These are phyloP conservation scores for Corydoras sp. DNA, from an alignment of 2,113 vertebrate species.

Conservation along the genomic window DNA sequence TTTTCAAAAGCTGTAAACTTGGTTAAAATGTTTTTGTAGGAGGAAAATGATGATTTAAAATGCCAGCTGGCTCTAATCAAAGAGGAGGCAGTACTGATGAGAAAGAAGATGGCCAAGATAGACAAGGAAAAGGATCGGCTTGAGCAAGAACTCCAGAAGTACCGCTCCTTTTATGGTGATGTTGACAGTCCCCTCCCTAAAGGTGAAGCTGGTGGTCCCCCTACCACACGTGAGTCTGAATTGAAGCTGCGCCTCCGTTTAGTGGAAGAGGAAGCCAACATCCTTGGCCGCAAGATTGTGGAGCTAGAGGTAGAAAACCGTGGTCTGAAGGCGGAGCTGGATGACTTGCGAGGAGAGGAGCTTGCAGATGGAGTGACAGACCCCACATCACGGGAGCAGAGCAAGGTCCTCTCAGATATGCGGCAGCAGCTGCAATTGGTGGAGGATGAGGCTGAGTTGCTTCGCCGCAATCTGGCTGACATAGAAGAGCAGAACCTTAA, in stretches of 20 bases:
- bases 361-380: conserved; percentile 65
- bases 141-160: conserved; percentile 94
- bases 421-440: conserved; percentile 95
- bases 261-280: conserved; percentile 97
- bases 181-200: conserved; percentile 95
- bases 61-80: conserved; percentile 96
- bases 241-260: conserved; percentile 90
- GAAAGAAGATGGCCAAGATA: conserved; percentile 98
- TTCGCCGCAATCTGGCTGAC: conserved; percentile 88
- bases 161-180: conserved; percentile 93
- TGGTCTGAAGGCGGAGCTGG: conserved; percentile 93
- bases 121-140: conserved; percentile 98
- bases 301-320: conserved; percentile 97
- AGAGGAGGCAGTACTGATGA: conserved; percentile 93
- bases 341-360: conserved; percentile 91
- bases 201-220: conserved; percentile 92
- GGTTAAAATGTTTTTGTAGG: conserved; percentile 60
- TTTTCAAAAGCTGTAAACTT: no score
- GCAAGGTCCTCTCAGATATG: conserved; percentile 87
- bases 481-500: conserved; percentile 95
- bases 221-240: conserved; percentile 93
- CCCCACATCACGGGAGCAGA: conserved; percentile 78
- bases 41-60: conserved; percentile 93
- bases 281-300: conserved; percentile 94
- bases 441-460: conserved; percentile 92